Evolutionary conservation across 2,888 invertebrate genomes (phyloP).

Genomic region (Dilophus febrilis): DNA sequence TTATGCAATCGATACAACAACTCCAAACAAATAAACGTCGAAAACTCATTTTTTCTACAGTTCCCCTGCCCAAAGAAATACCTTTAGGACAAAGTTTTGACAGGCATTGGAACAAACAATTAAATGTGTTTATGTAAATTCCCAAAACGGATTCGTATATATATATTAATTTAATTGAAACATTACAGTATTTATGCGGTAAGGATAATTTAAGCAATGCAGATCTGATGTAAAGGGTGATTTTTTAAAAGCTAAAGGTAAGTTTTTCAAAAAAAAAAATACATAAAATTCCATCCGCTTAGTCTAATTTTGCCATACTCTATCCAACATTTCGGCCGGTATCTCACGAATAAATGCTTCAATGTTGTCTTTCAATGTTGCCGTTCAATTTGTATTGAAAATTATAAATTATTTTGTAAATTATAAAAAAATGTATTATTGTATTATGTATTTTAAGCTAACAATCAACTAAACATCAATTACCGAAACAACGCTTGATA

Average conservation of each 20-base stretch:
- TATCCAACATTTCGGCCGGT: too few relatives aligned
- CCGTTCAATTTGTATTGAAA: too few relatives aligned
- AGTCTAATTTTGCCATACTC: background rate
- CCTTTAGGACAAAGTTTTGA: background rate
- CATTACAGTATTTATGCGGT: background rate
- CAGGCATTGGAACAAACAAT: background rate
- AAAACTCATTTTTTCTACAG: background rate
- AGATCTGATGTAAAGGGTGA: background rate
- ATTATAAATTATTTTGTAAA: too few relatives aligned
- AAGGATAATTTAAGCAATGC: background rate
- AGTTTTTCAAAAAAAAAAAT: too few relatives aligned
- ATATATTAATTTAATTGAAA: background rate
- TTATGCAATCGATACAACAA: background rate
- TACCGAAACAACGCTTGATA: too few relatives aligned
- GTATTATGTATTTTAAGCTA: too few relatives aligned
- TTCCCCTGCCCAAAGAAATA: constrained; percentile 1
- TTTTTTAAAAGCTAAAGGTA: too few relatives aligned
- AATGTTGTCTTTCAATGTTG: background rate
- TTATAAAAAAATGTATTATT: too few relatives aligned
- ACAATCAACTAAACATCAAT: too few relatives aligned
- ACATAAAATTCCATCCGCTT: too few relatives aligned
- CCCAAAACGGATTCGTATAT: background rate
- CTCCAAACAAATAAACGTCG: background rate
- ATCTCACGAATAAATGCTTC: too few relatives aligned
- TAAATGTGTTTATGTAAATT: background rate